A percentile compares a stretch with the other conserved stretches of the same genome.
phyloP scores from a whole-genome alignment of 2,113 vertebrate species.

The Cranoglanis bouderius region DNA sequence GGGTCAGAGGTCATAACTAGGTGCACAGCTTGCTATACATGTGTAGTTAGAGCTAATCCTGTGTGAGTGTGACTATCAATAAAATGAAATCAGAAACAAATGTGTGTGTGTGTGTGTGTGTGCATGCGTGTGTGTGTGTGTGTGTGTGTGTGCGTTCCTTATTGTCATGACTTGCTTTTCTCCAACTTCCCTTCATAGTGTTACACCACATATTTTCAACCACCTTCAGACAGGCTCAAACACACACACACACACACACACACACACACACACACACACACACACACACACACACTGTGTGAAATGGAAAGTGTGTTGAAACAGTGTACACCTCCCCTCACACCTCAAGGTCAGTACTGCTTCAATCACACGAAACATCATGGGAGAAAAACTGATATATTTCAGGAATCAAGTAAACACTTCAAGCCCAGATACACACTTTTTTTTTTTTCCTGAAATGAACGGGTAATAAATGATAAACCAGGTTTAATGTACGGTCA shows the following conservation, averaged over 20 bases:
- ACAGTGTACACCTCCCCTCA: neutral
- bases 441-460: neutral
- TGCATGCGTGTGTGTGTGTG: too few species aligned
- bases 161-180: too few species aligned
- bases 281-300: neutral
- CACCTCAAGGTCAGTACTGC: neutral
- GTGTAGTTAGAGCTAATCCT: neutral
- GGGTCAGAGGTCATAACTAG: neutral
- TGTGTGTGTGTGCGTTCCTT: too few species aligned
- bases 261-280: too few species aligned
- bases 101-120: too few species aligned
- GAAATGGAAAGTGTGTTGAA: neutral
- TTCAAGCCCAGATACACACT: neutral
- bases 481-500: neutral
- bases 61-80: neutral
- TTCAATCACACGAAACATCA: neutral
- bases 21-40: neutral
- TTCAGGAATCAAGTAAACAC: neutral
- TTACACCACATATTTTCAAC: too few species aligned
- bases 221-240: too few species aligned
- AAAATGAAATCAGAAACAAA: neutral
- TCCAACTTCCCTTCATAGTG: too few species aligned
- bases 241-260: too few species aligned
- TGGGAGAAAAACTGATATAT: neutral
- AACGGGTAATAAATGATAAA: neutral